Evolutionary conservation across 2,797 vertebrate genomes (phyloP), one percentile per base, ranked within the genome.

Genomic region (Cuniculus paca): DNA sequence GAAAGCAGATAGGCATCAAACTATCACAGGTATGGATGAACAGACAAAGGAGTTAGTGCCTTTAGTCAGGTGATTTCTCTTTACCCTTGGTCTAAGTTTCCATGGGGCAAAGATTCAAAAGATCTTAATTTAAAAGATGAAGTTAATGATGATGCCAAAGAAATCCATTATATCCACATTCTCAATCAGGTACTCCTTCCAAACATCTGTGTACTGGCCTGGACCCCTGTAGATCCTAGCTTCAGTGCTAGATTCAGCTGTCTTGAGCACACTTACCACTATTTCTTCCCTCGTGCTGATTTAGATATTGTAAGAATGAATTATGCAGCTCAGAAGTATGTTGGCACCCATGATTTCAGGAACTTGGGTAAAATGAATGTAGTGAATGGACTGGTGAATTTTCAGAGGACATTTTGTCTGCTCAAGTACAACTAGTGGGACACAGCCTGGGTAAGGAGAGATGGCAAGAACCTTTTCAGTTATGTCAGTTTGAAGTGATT

Each of bases 341-440:
- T 99, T 94, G 99, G 99, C 42, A 99, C 99, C 1, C 99, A 99
- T 31, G 99, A 99, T 97, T 99, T 99, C 97, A 99, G 99, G 34
- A 99, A 99, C 97, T 96, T 99, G 16, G 99, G 99, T 98, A 99
- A 99, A 98, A 99, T 99, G 99, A 99, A 99, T 0, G 99, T 99
- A 7, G 99, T 99, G 88, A 99, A 99, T 0, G 99, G 99, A 5
- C 99, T 99, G 81, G 95, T 99, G 93, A 99, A 99, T 98, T 99
- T 99, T 97, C 98, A 99, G 97, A 99, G 99, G 95, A 99, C 99
- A 99, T 99, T 97, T 97, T 99, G 70, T 99, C 98, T 0, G 99
- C 99, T 5, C 94, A 97, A 0, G 98, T 99, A 90, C 98, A 94
- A 9, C 98, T 98, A 39, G 98, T 94, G 60, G 92, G 96, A 1